Evolutionary conservation across 2,113 vertebrate species (phyloP).

Genomic region (Aspidoscelis tigris): DNA sequence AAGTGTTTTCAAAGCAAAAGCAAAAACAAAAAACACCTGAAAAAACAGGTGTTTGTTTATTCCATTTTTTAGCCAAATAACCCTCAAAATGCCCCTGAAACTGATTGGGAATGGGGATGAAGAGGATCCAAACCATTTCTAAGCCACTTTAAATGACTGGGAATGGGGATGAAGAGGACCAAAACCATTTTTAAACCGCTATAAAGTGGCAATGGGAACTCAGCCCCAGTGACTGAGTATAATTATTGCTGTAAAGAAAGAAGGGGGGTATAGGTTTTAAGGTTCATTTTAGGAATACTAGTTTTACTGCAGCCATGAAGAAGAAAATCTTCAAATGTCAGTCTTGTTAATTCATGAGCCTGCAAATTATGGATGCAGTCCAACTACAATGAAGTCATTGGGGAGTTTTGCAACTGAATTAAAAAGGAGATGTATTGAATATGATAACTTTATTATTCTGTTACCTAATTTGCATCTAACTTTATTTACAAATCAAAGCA

Average conservation of each 20-base stretch:
- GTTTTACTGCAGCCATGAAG: constrained; percentile 23
- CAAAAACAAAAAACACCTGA: too few species aligned
- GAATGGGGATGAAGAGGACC: too few species aligned
- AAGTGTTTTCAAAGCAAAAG: too few species aligned
- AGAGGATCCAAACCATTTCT: too few species aligned
- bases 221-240: constrained; percentile 7
- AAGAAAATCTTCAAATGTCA: constrained; percentile 30
- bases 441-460: constrained; percentile 45
- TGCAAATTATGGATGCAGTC: constrained; percentile 30
- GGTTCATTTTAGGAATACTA: constrained; percentile 32
- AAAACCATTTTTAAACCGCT: too few species aligned
- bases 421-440: constrained; percentile 7
- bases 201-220: too few species aligned
- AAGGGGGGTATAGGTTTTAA: not conserved
- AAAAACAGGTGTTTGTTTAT: too few species aligned
- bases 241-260: constrained; percentile 25
- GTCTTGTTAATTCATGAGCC: constrained; percentile 17
- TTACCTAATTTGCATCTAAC: constrained; percentile 48
- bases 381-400: constrained; percentile 16
- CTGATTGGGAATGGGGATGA: too few species aligned
- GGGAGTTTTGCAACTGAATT: constrained; percentile 18
- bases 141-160: too few species aligned
- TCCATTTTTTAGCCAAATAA: too few species aligned
- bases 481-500: constrained; percentile 38
- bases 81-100: too few species aligned